phyloP scores from a whole-genome alignment of 2,113 vertebrate genomes.

The Elephas maximus region DNA sequence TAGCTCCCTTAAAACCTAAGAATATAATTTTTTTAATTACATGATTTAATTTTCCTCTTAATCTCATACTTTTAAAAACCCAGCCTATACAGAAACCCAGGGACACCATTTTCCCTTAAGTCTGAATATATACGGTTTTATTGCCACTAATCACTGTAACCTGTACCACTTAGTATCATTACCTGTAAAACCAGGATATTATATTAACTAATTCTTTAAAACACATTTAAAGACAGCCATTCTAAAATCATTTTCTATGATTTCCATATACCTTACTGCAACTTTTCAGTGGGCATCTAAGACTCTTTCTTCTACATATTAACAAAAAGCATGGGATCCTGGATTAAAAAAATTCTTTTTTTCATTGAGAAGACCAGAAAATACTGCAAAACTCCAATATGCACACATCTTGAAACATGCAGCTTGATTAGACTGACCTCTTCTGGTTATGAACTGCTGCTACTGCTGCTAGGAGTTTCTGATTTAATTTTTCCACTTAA shows the following conservation, averaged over 20 bases:
- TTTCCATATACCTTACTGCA: neutral
- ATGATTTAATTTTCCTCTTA: slow-evolving; percentile 16
- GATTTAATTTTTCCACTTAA: neutral
- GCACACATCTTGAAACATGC: neutral
- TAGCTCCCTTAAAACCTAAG: slow-evolving; percentile 3
- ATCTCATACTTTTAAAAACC: slow-evolving; percentile 1
- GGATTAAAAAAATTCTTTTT: neutral
- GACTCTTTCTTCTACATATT: neutral
- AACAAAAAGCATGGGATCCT: neutral
- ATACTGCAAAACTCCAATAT: neutral
- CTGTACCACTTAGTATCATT: neutral
- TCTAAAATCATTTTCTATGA: slow-evolving; percentile 33
- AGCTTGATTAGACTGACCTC: slow-evolving; percentile 55
- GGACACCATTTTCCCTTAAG: neutral
- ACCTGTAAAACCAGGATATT: neutral
- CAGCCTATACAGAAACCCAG: neutral
- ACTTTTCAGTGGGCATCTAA: neutral
- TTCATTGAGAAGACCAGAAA: neutral
- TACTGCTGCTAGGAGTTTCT: neutral
- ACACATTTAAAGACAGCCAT: neutral
- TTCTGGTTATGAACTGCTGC: slow-evolving; percentile 5
- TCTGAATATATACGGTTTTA: slow-evolving; percentile 9
- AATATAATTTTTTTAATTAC: neutral
- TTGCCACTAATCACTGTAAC: neutral
- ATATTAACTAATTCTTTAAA: neutral